Evolutionary conservation across 2,797 vertebrate species (phyloP).

Genomic region (Tangara arthus): DNA sequence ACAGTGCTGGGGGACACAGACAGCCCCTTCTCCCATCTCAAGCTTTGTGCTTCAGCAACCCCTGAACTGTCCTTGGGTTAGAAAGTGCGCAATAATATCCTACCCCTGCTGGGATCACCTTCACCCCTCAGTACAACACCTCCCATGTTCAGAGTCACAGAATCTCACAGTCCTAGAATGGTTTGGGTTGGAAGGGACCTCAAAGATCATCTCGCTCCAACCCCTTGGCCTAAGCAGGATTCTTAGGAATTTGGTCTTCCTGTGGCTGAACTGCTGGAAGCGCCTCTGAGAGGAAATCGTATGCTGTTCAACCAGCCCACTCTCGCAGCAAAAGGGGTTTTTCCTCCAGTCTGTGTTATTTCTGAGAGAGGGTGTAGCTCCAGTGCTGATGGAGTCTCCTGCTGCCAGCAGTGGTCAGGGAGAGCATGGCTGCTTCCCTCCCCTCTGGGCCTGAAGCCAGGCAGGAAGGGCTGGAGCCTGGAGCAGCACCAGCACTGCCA

Average conservation of each 20-base stretch:
- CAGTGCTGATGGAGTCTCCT: not conserved
- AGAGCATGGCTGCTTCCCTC: not conserved
- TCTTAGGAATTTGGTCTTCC: not conserved
- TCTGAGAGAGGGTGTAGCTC: not conserved
- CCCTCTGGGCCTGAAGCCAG: not conserved
- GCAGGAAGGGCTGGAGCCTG: not conserved
- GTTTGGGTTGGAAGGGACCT: not conserved
- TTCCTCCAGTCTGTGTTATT: not conserved
- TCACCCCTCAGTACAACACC: not conserved
- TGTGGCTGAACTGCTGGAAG: not conserved
- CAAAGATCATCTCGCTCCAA: not conserved
- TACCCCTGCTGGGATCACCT: not conserved
- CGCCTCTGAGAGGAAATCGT: not conserved
- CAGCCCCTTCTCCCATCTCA: too few species aligned
- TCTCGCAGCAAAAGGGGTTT: not conserved
- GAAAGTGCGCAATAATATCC: not conserved
- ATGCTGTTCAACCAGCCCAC: not conserved
- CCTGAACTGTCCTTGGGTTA: not conserved
- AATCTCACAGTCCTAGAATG: not conserved
- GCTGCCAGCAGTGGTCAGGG: not conserved
- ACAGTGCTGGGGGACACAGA: not conserved
- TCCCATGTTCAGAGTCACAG: accelerated
- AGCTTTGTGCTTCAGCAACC: not conserved
- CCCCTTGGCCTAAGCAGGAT: not conserved
- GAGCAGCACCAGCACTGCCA: not conserved